These are phyloP conservation scores for Chrysogorgia sp. DNA, from an alignment of 92 coral and sea anemone genomes.

Conservation along the genomic window DNA sequence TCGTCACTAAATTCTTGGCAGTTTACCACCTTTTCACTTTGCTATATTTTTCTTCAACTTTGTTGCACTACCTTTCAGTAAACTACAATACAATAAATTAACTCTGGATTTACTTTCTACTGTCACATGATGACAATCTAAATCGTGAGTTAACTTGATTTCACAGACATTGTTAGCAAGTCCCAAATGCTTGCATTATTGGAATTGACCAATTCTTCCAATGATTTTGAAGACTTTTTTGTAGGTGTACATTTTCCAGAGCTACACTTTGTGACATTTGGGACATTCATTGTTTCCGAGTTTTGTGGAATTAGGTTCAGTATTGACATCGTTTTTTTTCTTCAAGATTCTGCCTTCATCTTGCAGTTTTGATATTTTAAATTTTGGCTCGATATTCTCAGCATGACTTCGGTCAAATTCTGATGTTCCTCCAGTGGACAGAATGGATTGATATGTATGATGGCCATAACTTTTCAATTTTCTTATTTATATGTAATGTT, in stretches of 20 bases:
- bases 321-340: neutral
- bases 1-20: too few species aligned
- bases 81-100: slow-evolving; percentile 5
- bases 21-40: too few species aligned
- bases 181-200: slow-evolving; percentile 15
- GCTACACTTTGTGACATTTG: neutral
- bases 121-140: neutral
- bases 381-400: slow-evolving; percentile 22
- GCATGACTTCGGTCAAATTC: slow-evolving; percentile 12
- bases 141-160: neutral
- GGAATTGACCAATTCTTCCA: slow-evolving; percentile 23
- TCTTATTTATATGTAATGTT: neutral
- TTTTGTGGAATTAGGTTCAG: neutral
- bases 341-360: neutral
- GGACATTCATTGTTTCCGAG: neutral
- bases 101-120: neutral
- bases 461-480: slow-evolving; percentile 36
- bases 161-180: slow-evolving; percentile 10
- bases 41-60: too few species aligned
- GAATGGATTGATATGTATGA: neutral
- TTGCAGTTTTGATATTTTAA: slow-evolving; percentile 3
- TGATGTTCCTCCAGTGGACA: slow-evolving; percentile 26
- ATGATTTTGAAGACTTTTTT: neutral
- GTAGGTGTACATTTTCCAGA: neutral
- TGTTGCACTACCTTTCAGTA: slow-evolving; percentile 20